A percentile compares a stretch with the other conserved stretches of the same genome.
Conservation (phyloP, 2,113 vertebrate genomes). For the Chlamydotis undulata region DNA sequence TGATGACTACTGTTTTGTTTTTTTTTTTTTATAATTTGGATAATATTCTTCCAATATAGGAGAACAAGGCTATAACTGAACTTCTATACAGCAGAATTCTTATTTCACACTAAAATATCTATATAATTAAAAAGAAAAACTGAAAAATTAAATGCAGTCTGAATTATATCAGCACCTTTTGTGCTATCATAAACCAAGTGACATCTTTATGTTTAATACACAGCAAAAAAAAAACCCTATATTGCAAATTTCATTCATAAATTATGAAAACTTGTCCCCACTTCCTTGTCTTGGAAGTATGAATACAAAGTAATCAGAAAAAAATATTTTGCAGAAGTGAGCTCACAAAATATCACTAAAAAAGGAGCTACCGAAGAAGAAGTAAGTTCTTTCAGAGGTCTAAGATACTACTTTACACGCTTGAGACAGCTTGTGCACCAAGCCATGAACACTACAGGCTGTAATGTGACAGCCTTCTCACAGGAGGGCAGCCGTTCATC, state of each 20-base stretch:
- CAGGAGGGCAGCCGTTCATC: conserved; percentile 67
- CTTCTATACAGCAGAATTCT: not conserved
- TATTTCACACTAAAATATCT: not conserved
- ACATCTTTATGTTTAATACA: not conserved
- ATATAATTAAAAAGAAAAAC: not conserved
- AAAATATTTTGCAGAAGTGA: not conserved
- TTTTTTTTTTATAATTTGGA: not conserved
- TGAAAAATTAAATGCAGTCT: not conserved
- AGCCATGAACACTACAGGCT: not conserved
- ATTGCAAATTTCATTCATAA: not conserved
- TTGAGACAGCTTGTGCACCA: not conserved
- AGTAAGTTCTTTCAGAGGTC: not conserved
- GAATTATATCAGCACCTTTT: not conserved
- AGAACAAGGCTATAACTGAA: not conserved
- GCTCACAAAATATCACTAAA: not conserved
- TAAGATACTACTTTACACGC: not conserved
- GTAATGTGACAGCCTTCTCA: conserved; percentile 29
- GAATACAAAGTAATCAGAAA: not conserved
- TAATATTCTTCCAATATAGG: not conserved
- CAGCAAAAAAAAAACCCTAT: not conserved
- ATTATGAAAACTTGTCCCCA: not conserved
- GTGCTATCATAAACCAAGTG: not conserved
- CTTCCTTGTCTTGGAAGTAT: not conserved
- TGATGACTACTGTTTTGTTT: not conserved
- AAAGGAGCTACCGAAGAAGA: not conserved